Conservation (phyloP, 2,888 invertebrate genomes). For the Cephus sareptanus region DNA sequence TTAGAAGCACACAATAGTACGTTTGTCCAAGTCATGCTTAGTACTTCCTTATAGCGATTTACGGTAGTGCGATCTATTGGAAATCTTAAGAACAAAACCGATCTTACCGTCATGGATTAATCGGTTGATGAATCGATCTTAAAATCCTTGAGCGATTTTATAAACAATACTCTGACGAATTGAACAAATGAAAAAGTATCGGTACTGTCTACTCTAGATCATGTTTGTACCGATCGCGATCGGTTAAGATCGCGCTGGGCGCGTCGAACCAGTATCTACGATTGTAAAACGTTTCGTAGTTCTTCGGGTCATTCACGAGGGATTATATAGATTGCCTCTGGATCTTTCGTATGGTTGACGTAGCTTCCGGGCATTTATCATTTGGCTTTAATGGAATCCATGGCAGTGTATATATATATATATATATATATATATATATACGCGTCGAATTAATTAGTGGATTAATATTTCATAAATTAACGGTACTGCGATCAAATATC, state of each 20-base stretch:
- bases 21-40: background rate
- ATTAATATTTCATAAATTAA: background rate
- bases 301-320: background rate
- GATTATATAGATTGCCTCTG: background rate
- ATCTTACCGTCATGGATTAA: background rate
- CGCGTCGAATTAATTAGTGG: background rate
- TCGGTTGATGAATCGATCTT: background rate
- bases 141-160: background rate
- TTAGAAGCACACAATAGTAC: background rate
- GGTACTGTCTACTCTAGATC: constrained; percentile 6
- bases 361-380: background rate
- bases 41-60: background rate
- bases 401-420: background rate
- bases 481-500: background rate
- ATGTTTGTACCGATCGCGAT: background rate
- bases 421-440: too few relatives aligned
- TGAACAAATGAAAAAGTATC: constrained; percentile 1
- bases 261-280: background rate
- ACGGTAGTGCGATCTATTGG: background rate
- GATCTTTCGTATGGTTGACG: background rate
- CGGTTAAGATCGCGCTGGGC: background rate
- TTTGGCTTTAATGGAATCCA: background rate
- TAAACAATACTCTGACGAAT: constrained; percentile 20
- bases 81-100: background rate
- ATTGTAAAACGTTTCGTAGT: background rate